Percentiles rank a stretch among this genome's conserved stretches.
Conservation (phyloP, 2,113 vertebrate genomes). For the Jaculus jaculus region DNA sequence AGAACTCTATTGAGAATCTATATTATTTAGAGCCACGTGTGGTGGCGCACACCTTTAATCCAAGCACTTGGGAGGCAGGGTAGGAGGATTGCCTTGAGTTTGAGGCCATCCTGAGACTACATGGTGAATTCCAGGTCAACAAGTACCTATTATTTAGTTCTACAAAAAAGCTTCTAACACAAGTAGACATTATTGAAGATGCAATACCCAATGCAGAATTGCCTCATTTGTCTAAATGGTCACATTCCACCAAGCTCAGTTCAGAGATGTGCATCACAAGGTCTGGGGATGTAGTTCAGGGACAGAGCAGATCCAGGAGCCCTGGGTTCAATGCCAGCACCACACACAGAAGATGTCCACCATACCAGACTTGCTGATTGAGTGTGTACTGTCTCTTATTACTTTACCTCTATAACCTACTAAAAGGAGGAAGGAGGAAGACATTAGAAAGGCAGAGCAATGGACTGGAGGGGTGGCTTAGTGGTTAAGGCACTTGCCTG, state of each 20-base stretch:
- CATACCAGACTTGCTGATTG: neutral
- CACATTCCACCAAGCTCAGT: neutral
- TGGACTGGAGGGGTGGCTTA: no score
- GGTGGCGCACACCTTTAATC: no score
- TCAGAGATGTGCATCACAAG: neutral
- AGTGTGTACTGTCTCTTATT: neutral
- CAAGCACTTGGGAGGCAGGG: no score
- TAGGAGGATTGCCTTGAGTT: no score
- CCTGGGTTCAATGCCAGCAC: no score
- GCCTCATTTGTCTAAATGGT: slow-evolving; percentile 3
- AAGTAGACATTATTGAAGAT: neutral
- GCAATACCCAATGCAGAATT: neutral
- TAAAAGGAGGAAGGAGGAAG: neutral
- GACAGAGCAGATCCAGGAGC: no score
- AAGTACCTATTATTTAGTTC: slow-evolving; percentile 16
- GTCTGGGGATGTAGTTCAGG: no score
- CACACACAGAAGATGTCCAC: no score
- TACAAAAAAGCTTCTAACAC: neutral
- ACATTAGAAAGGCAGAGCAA: neutral
- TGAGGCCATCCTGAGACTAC: no score
- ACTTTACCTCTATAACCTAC: neutral
- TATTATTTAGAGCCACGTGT: no score
- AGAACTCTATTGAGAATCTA: neutral
- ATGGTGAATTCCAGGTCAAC: no score
- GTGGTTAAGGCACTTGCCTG: no score